Base-by-base conservation (phyloP, 2,113 vertebrate species). In the Grus americana region DNA sequence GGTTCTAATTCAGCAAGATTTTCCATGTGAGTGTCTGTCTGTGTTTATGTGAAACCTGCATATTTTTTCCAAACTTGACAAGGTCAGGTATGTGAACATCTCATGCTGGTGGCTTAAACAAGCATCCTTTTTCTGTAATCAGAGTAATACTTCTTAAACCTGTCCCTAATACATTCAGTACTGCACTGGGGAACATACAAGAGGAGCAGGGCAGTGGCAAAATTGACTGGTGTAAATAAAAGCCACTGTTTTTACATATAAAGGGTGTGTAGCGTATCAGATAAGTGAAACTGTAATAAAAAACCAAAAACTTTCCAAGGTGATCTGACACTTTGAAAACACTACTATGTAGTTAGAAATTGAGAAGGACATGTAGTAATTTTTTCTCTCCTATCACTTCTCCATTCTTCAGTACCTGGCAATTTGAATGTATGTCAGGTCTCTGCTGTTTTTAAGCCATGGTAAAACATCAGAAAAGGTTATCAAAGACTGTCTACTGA, bases 371-470 rank as follows among this genome's bases (percentile, higher is more conserved):
- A 46, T 10, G 15, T 1, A 58, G 59, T 61, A 87, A 59, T 70
- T 74, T 84, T 92, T 95, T 92, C 32, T 47, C 20, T 86, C 54
- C 15, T 75, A 6, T 75, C 2, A n/a, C 68, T 84, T 89, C 61
- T 82, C 21, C 10, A 2, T 91, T 79, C 73, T 72, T 85, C 58
- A 68, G 27, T 90, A 61, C 30, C 58, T 68, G 40, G 19, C 58
- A 76, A 85, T 94, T 90, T 79, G 54, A 94, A 94, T 80, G 40
- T 89, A 32, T 88, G 81, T 93, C 74, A 83, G 71, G 62, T 92
- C 78, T 94, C 58, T 86, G 62, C 62, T 93, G 71, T 15, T 86
- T 88, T 81, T 80, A 88, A 92, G 63, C 59, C 22, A 38, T n/a
- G 29, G 52, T 88, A 80, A 76, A 78, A 83, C 74, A 88, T 73